phyloP scores from a whole-genome alignment of 2,888 invertebrate species.

The Drosophila paramelanica region DNA sequence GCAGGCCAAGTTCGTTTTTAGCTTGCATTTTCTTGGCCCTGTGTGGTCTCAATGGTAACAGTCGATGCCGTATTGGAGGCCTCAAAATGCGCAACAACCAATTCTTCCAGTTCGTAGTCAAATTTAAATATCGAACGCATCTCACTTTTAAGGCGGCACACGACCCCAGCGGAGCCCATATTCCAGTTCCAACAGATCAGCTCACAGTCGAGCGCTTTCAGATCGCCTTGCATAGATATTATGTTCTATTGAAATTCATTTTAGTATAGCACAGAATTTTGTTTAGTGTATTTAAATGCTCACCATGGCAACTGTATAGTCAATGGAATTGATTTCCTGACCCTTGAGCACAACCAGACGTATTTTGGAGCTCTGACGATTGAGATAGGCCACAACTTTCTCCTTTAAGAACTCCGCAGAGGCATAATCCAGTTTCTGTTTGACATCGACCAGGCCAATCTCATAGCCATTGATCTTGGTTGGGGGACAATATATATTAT shows the following conservation, averaged over 20 bases:
- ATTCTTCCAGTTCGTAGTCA: constrained; percentile 69
- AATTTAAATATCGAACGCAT: constrained; percentile 77
- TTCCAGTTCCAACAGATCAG: constrained; percentile 86
- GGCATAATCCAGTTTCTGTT: constrained; percentile 91
- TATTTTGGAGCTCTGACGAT: constrained; percentile 87
- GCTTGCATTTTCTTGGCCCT: constrained; percentile 2
- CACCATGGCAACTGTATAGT: constrained; percentile 88
- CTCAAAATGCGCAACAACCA: constrained; percentile 84
- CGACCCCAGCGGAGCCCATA: constrained; percentile 81
- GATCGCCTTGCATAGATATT: constrained; percentile 86
- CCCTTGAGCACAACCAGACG: constrained; percentile 91
- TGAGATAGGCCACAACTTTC: constrained; percentile 91
- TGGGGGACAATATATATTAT: neutral
- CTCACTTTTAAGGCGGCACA: constrained; percentile 77
- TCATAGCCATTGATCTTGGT: constrained; percentile 84
- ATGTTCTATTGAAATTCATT: constrained; percentile 85
- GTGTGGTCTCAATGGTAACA: constrained; percentile 57
- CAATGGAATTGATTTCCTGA: constrained; percentile 87
- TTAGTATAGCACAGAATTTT: neutral
- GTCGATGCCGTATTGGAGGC: constrained; percentile 70
- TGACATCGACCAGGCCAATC: constrained; percentile 88
- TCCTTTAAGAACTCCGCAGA: constrained; percentile 90
- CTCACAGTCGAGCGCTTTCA: constrained; percentile 85
- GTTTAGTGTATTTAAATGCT: constrained; percentile 22
- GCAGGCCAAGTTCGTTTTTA: neutral